Conservation (phyloP, 92 coral and sea anemone genomes). For the Paramuricea clavata region DNA sequence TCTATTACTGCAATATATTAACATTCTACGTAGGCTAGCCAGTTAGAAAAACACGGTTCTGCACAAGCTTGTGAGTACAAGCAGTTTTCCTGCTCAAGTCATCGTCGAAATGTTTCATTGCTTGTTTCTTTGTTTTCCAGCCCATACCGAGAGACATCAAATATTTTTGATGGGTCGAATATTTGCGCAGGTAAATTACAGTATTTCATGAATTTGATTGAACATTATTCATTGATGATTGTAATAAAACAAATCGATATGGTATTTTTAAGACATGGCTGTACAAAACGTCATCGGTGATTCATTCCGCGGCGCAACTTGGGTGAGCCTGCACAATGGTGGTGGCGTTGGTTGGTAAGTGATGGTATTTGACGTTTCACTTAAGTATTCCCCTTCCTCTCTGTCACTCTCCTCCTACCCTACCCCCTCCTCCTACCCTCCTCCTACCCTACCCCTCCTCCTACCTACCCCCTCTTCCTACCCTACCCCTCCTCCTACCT, state of each 20-base stretch:
- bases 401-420: too few relatives aligned
- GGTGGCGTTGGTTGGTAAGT: constrained; percentile 99
- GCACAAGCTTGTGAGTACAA: too few relatives aligned
- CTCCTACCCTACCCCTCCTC: too few relatives aligned
- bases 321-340: constrained; percentile 97
- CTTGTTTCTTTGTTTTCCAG: constrained; percentile 42
- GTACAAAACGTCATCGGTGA: constrained; percentile 96
- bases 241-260: neutral
- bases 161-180: constrained; percentile 93
- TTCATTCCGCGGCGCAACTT: constrained; percentile 97
- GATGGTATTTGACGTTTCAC: too few relatives aligned
- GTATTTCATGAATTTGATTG: neutral
- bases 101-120: neutral
- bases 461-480: too few relatives aligned
- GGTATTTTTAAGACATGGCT: constrained; percentile 85
- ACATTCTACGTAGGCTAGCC: too few relatives aligned
- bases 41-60: too few relatives aligned
- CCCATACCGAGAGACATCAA: constrained; percentile 96
- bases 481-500: too few relatives aligned
- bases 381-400: too few relatives aligned
- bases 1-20: too few relatives aligned
- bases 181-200: constrained; percentile 84
- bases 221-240: neutral
- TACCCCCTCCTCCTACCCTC: too few relatives aligned
- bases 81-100: too few relatives aligned